phyloP scores from a whole-genome alignment of 2,797 vertebrate genomes.

The Galagoides demidoff region DNA sequence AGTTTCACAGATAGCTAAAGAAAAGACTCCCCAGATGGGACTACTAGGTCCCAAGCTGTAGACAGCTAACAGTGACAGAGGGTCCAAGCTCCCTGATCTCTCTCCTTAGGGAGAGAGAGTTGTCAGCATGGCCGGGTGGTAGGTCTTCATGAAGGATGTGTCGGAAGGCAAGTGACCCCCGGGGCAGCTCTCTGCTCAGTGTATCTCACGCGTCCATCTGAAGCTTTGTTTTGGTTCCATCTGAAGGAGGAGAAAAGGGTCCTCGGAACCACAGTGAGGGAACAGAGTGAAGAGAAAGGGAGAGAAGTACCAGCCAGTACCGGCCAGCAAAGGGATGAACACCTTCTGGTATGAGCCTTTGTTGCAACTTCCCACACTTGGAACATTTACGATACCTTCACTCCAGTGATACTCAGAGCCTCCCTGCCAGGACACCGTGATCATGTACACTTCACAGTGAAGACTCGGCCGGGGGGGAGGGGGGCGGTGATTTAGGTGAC shows the following conservation, averaged over 20 bases:
- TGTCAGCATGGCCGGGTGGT: not conserved
- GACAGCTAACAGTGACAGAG: not conserved
- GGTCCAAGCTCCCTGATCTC: not conserved
- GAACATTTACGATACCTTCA: rapidly evolving
- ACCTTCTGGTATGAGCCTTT: rapidly evolving
- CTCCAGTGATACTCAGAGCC: not conserved
- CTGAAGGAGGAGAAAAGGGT: not conserved
- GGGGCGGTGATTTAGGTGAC: not conserved
- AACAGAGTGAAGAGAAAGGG: not conserved
- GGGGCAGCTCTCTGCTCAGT: not conserved
- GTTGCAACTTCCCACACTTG: not conserved
- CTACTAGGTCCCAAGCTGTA: too few species aligned
- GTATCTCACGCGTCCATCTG: not conserved
- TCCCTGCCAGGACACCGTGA: rapidly evolving
- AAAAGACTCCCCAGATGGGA: not conserved
- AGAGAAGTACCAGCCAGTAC: not conserved
- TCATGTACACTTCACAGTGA: rapidly evolving
- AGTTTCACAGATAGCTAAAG: not conserved
- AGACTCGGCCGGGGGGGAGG: rapidly evolving
- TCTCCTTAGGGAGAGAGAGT: not conserved
- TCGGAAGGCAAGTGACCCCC: not conserved
- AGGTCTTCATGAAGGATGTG: not conserved
- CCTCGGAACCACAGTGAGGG: not conserved
- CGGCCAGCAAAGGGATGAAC: not conserved
- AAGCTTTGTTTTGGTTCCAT: not conserved